Evolutionary conservation across 2,888 invertebrate genomes (phyloP).

Genomic region (Dicranocentrus wangi): DNA sequence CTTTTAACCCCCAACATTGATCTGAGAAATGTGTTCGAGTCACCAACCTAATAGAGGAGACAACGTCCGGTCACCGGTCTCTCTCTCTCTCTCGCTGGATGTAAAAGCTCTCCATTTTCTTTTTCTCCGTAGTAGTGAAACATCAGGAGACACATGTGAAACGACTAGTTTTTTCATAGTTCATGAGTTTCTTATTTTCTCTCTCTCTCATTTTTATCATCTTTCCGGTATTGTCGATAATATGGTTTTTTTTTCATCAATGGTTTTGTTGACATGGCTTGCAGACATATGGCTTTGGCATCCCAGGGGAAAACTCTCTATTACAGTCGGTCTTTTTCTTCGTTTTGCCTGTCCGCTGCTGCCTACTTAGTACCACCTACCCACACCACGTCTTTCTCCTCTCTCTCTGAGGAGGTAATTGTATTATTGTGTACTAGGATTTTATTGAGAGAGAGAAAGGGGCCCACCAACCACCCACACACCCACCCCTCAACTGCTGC

Average conservation of each 20-base stretch:
- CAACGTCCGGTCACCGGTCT: slow-evolving; percentile 25
- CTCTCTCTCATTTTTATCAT: slow-evolving; percentile 55
- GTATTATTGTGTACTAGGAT: too few relatives aligned
- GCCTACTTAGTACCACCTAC: background rate
- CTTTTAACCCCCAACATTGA: slow-evolving; percentile 7
- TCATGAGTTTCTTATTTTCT: slow-evolving; percentile 50
- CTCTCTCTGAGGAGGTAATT: background rate
- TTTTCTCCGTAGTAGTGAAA: too few relatives aligned
- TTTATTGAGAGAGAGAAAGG: too few relatives aligned
- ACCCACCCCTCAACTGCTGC: too few relatives aligned
- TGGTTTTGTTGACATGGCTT: slow-evolving; percentile 50
- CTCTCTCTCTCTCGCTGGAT: too few relatives aligned
- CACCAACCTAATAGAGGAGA: slow-evolving; percentile 23
- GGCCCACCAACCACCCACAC: too few relatives aligned
- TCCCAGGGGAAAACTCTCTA: slow-evolving; percentile 31
- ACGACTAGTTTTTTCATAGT: slow-evolving; percentile 32
- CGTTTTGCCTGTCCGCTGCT: background rate
- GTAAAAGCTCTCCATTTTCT: background rate
- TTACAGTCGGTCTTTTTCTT: slow-evolving; percentile 18
- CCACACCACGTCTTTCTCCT: background rate
- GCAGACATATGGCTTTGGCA: slow-evolving; percentile 53
- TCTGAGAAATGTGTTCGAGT: slow-evolving; percentile 27
- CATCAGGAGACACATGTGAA: too few relatives aligned
- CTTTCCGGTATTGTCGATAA: slow-evolving; percentile 43
- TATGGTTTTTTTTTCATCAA: slow-evolving; percentile 52